Evolutionary conservation across 2,797 vertebrate species (phyloP).

Genomic region (Neomorphus geoffroyi): DNA sequence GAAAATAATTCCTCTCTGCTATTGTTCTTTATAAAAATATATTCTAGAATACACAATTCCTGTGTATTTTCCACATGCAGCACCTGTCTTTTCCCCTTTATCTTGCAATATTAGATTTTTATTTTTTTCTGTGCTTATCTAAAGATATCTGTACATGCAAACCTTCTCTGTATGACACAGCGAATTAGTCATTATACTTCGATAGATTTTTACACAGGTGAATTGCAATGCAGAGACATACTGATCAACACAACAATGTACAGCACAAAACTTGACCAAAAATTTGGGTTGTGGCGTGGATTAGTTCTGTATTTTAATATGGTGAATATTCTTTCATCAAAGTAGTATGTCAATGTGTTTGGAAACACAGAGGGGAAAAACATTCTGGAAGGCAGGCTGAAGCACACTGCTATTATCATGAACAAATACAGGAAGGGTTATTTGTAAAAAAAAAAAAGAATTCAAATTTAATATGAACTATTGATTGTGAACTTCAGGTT

Average conservation of each 20-base stretch:
- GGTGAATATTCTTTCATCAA: neutral
- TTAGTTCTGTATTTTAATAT: neutral
- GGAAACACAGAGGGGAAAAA: neutral
- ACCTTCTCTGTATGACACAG: neutral
- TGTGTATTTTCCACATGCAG: neutral
- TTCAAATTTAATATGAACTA: neutral
- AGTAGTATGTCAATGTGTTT: neutral
- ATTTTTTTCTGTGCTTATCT: neutral
- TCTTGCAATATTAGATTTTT: neutral
- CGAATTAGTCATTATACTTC: neutral
- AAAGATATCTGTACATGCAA: neutral
- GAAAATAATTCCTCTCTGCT: neutral
- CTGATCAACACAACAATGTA: neutral
- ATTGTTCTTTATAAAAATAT: neutral
- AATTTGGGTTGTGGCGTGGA: neutral
- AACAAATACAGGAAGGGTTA: neutral
- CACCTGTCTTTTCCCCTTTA: neutral
- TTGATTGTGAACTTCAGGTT: neutral
- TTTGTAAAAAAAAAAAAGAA: neutral
- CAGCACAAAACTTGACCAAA: neutral
- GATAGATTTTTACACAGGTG: neutral
- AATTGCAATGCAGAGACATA: neutral
- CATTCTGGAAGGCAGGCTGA: neutral
- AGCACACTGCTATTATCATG: neutral
- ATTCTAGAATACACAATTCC: neutral